Conservation (phyloP, 2,113 vertebrate genomes). For the Lepus timidus region DNA sequence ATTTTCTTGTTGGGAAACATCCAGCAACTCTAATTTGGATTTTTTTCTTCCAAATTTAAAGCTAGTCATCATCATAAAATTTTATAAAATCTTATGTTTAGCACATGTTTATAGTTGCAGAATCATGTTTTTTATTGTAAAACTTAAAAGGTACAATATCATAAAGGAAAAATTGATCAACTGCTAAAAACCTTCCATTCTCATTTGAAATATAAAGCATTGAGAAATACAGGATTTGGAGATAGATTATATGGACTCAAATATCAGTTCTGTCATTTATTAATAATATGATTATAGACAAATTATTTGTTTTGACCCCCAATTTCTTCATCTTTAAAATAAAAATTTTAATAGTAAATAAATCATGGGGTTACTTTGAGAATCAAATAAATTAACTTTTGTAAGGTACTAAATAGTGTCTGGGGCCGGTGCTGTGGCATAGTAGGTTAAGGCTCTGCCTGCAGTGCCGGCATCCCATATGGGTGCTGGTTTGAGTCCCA, state of each 20-base stretch:
- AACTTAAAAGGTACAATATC: conserved; percentile 7
- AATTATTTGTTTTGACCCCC: conserved; percentile 43
- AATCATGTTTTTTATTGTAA: neutral
- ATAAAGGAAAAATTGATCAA: conserved; percentile 38
- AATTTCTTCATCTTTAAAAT: conserved; percentile 62
- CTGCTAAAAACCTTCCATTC: conserved; percentile 11
- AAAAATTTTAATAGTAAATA: conserved; percentile 20
- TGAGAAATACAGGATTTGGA: conserved; percentile 18
- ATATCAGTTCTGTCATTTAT: conserved; percentile 46
- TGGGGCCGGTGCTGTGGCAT: no score
- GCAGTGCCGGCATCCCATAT: no score
- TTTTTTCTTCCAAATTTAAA: conserved; percentile 13
- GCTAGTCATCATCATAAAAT: neutral
- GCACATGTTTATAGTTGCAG: neutral
- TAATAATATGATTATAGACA: conserved; percentile 32
- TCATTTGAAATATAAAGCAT: neutral
- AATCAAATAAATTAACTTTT: conserved; percentile 50
- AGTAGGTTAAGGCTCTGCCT: no score
- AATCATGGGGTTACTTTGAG: neutral
- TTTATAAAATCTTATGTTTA: neutral
- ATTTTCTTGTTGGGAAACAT: conserved; percentile 41
- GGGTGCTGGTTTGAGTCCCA: no score
- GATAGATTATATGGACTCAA: neutral
- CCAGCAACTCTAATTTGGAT: neutral
- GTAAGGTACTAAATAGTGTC: neutral